These are phyloP conservation scores for Chrysocyon brachyurus DNA, from an alignment of 2,797 vertebrate genomes.

Conservation along the genomic window DNA sequence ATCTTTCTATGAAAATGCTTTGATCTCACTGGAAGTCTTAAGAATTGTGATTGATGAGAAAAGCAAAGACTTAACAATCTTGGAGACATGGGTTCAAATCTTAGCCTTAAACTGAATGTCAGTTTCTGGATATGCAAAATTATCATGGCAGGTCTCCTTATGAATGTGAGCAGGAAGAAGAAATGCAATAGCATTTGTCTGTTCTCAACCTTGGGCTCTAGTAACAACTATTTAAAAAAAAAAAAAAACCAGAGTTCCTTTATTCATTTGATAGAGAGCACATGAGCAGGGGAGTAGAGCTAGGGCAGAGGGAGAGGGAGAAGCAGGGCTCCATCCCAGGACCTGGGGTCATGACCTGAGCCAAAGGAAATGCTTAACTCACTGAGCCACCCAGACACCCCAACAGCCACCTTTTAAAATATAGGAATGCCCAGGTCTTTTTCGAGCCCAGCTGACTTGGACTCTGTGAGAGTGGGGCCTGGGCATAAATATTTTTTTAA, in stretches of 20 bases:
- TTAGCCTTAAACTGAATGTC: not conserved
- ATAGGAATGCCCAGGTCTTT: not conserved
- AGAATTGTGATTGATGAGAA: conserved; percentile 15
- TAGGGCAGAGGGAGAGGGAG: too few relatives aligned
- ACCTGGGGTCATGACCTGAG: not conserved
- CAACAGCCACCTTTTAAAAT: not conserved
- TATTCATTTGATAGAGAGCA: not conserved
- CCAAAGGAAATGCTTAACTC: not conserved
- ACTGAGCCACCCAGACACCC: not conserved
- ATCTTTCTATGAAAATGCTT: conserved; percentile 65
- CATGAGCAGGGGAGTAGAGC: too few relatives aligned
- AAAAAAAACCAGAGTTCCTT: not conserved
- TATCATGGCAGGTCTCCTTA: not conserved
- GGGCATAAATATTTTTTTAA: not conserved
- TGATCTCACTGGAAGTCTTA: conserved; percentile 24
- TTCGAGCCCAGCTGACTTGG: not conserved
- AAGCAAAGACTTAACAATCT: not conserved
- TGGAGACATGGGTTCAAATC: not conserved
- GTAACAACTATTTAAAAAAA: not conserved
- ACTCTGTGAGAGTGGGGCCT: not conserved
- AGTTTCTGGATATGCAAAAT: not conserved
- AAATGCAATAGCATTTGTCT: not conserved
- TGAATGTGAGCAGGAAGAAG: not conserved
- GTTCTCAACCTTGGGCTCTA: not conserved
- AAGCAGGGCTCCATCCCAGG: not conserved